Percentiles rank a stretch among this genome's conserved stretches.
These are phyloP conservation scores for Scomber japonicus DNA, from an alignment of 2,113 vertebrate genomes.

Conservation along the genomic window DNA sequence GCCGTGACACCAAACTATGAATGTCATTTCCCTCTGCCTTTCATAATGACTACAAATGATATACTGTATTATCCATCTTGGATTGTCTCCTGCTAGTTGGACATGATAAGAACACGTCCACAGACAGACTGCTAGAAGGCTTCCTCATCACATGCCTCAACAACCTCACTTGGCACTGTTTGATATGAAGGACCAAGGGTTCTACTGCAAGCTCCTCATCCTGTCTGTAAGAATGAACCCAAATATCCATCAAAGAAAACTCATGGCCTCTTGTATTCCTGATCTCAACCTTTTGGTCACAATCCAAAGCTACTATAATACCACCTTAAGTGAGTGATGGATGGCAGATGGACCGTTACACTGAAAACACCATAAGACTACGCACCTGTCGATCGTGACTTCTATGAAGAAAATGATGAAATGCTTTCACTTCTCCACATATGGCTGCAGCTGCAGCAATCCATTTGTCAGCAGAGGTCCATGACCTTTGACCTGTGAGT, in stretches of 20 bases:
- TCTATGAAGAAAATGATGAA: neutral
- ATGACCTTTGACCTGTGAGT: neutral
- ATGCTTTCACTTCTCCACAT: no score
- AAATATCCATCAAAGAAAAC: no score
- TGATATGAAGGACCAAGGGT: neutral
- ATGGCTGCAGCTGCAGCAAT: neutral
- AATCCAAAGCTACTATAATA: neutral
- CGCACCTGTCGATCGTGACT: neutral
- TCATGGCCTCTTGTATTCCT: neutral
- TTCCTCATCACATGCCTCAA: neutral
- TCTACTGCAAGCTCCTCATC: neutral
- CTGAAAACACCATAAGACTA: neutral
- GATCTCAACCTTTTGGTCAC: neutral
- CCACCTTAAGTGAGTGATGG: neutral
- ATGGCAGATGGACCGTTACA: neutral
- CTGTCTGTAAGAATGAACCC: neutral
- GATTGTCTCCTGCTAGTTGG: no score
- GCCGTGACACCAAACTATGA: no score
- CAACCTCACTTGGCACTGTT: neutral
- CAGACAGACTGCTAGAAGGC: no score
- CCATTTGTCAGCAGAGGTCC: neutral
- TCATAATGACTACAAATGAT: no score
- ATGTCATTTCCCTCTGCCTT: no score
- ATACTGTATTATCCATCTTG: no score
- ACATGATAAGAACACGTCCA: no score